A percentile compares a stretch with the other conserved stretches of the same genome.
phyloP scores from a whole-genome alignment of 2,113 vertebrate species.

The Mobula birostris region DNA sequence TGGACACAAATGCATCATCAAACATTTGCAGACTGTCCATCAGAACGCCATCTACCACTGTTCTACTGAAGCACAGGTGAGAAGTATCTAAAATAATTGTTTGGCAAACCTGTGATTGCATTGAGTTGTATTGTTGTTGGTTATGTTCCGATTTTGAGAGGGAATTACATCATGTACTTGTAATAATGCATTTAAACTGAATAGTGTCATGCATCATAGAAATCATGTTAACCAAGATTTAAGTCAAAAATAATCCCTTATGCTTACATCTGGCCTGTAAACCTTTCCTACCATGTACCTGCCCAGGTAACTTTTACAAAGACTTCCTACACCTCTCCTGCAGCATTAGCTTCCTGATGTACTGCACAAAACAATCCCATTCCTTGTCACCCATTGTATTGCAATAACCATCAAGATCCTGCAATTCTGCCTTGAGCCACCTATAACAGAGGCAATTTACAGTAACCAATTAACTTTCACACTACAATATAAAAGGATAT shows the following conservation, averaged over 20 bases:
- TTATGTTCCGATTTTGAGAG: neutral
- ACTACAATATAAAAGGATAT: too few species aligned
- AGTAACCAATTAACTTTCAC: too few species aligned
- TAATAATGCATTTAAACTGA: neutral
- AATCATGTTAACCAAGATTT: too few species aligned
- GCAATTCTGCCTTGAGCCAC: too few species aligned
- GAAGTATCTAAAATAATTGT: neutral
- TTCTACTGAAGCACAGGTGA: constrained; percentile 80
- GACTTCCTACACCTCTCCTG: neutral
- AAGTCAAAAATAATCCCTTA: too few species aligned
- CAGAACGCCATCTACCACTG: constrained; percentile 82
- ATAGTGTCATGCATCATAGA: neutral
- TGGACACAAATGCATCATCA: constrained; percentile 64
- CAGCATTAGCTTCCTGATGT: neutral
- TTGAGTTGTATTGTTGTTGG: neutral
- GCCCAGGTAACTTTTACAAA: too few species aligned
- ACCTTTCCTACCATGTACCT: too few species aligned
- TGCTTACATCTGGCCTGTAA: too few species aligned
- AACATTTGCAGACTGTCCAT: constrained; percentile 75
- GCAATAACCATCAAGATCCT: too few species aligned
- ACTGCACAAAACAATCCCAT: too few species aligned
- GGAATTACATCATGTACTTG: neutral
- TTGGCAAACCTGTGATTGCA: neutral
- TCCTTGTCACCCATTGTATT: too few species aligned
- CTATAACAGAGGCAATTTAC: too few species aligned